Evolutionary conservation across 2,113 vertebrate species (phyloP), one percentile per base, ranked within the genome.

Genomic region (Amphiprion ocellaris): DNA sequence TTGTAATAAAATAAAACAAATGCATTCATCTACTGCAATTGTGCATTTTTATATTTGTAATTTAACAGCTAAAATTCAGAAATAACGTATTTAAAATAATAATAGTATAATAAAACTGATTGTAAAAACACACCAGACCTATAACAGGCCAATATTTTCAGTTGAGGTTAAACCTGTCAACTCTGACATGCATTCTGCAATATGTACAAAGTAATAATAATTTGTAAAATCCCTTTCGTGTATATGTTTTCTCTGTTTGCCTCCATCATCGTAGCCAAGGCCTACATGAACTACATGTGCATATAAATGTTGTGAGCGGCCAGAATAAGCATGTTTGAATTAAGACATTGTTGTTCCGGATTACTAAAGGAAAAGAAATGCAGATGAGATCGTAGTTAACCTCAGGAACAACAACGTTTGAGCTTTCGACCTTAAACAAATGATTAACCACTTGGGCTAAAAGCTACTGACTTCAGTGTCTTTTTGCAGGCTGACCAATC

Each of bases 361-460:
- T 95, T 92, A 94, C 88, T 81, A 85, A 81, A 81, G 90, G 85
- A 82, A 93, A 94, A 92, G 83, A 94, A 92, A 94, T 93, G 92
- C 92, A 94, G 90, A 94, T 95, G 90, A 92, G 93, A 88, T 92
- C 71, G 78, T 55, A 83, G 87, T 92, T 92, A 88, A 93, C 89
- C 86, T 81, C 85, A 75, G 76, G 58, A 85, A 87, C 88, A 82
- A 90, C 92, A 92, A 86, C 71, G 85, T 90, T 90, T 90, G 89
- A 91, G 91, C 91, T 91, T 89, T 90, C 86, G 87, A 89, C 89
- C 89, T 79, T 87, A 91, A 94, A 94, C 93, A 92, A 95, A 94
- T 94, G 85, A 94, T 95, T 94, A 94, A 95, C 92, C 78, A 77
- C 87, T 66, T 60, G 44, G 63, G 52, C 71, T 70, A 47, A 78